These are phyloP conservation scores for Catharus bicknelli DNA, from an alignment of 2,113 vertebrate genomes.

Conservation along the genomic window DNA sequence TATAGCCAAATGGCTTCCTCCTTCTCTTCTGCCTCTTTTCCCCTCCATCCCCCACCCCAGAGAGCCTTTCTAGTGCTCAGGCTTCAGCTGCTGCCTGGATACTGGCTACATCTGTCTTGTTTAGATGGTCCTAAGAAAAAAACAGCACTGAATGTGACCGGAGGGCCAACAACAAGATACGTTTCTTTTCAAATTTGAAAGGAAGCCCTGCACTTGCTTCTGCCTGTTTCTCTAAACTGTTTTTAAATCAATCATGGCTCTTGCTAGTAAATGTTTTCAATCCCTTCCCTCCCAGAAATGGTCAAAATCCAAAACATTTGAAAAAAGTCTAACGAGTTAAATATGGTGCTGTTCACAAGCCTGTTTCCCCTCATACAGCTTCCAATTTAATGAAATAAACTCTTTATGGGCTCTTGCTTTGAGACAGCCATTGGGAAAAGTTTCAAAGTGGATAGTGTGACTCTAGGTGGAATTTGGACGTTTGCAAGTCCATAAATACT, in stretches of 20 bases:
- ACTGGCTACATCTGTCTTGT: conserved; percentile 57
- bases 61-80: conserved; percentile 45
- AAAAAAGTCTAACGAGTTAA: conserved; percentile 27
- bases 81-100: conserved; percentile 58
- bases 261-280: neutral
- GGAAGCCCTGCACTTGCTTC: conserved; percentile 46
- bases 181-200: conserved; percentile 49
- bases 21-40: conserved; percentile 44
- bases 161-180: conserved; percentile 17
- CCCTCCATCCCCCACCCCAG: conserved; percentile 53
- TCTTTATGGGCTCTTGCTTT: neutral
- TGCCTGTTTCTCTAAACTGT: conserved; percentile 25
- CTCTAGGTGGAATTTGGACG: neutral
- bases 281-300: neutral
- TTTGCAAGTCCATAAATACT: neutral
- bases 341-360: neutral
- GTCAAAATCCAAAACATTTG: conserved; percentile 13
- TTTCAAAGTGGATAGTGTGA: neutral
- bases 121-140: conserved; percentile 58
- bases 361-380: neutral
- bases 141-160: conserved; percentile 43
- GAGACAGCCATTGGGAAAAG: neutral
- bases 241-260: conserved; percentile 34
- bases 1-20: conserved; percentile 73
- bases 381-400: neutral